Evolutionary conservation across 2,797 vertebrate genomes (phyloP).

Genomic region (Rallus crepitans): DNA sequence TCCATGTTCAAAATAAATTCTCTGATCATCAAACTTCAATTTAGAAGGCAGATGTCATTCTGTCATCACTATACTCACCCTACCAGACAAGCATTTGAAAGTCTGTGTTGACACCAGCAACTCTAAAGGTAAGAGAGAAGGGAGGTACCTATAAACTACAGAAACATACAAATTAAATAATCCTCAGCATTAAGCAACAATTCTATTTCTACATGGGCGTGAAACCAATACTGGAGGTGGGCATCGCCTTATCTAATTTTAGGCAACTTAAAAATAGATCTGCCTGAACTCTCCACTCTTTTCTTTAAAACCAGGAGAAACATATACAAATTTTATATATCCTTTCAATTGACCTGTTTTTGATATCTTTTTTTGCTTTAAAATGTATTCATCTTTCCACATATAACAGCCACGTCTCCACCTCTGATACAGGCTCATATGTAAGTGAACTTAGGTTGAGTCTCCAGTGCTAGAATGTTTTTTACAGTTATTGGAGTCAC

Average conservation of each 20-base stretch:
- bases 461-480: background rate
- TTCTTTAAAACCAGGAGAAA: background rate
- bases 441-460: background rate
- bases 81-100: background rate
- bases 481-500: background rate
- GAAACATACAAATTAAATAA: background rate
- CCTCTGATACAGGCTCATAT: background rate
- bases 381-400: background rate
- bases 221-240: background rate
- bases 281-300: background rate
- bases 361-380: fast-evolving
- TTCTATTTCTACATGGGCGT: background rate
- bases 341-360: background rate
- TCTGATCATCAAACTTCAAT: background rate
- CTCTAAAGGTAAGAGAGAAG: background rate
- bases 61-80: background rate
- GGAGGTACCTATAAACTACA: background rate
- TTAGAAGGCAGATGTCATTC: background rate
- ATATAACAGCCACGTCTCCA: background rate
- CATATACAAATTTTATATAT: background rate
- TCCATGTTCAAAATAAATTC: background rate
- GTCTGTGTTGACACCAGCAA: background rate
- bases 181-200: background rate
- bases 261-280: background rate
- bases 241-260: background rate